Evolutionary conservation across 2,888 invertebrate genomes (phyloP).

Genomic region (Abscondita cerata): DNA sequence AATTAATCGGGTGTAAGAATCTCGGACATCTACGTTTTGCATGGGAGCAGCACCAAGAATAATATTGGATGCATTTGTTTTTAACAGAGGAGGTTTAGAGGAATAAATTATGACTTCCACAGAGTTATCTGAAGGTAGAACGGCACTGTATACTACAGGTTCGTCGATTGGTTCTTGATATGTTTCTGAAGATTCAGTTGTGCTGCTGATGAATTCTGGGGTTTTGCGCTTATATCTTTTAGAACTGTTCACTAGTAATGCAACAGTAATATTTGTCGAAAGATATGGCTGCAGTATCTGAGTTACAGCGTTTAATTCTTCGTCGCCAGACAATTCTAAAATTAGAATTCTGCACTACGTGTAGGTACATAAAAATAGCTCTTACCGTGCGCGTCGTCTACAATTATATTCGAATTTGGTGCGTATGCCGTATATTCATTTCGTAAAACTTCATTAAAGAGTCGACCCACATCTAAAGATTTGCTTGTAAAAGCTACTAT

Average conservation of each 20-base stretch:
- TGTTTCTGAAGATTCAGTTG: constrained; percentile 6
- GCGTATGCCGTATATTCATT: constrained; percentile 51
- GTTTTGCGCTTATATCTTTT: constrained; percentile 29
- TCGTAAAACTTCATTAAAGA: constrained; percentile 46
- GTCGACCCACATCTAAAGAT: constrained; percentile 41
- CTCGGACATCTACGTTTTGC: constrained; percentile 38
- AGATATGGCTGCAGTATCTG: neutral
- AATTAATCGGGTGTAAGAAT: constrained; percentile 48
- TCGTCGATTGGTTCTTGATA: constrained; percentile 34
- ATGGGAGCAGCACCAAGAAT: constrained; percentile 32
- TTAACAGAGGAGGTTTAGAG: constrained; percentile 48
- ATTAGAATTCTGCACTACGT: constrained; percentile 1
- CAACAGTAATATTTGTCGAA: constrained; percentile 4
- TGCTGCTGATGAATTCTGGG: constrained; percentile 15
- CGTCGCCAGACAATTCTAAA: constrained; percentile 1
- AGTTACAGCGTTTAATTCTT: constrained; percentile 18
- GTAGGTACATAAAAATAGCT: constrained; percentile 47
- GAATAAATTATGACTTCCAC: constrained; percentile 49
- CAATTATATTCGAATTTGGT: constrained; percentile 50
- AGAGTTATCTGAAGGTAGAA: constrained; percentile 12
- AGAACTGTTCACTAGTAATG: constrained; percentile 10
- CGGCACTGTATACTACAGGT: constrained; percentile 49
- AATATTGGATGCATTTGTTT: constrained; percentile 30
- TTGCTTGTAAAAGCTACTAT: constrained; percentile 49
- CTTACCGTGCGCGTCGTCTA: constrained; percentile 51